Conservation (phyloP, 64 coral and sea anemone genomes). For the Pocillopora verrucosa region DNA sequence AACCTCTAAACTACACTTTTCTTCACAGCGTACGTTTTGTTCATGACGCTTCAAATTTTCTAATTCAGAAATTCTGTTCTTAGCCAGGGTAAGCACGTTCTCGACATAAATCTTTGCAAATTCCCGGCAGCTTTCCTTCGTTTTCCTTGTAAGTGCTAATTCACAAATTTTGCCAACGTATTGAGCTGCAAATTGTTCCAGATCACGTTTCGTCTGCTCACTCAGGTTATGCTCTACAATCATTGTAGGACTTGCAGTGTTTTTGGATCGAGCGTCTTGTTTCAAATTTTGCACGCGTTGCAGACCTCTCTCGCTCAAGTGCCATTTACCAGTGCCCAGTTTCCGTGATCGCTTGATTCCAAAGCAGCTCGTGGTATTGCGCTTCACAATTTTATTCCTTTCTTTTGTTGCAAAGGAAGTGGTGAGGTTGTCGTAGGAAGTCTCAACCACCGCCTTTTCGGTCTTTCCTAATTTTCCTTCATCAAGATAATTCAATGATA, state of each 20-base stretch:
- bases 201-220: too few species aligned
- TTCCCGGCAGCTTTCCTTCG: not conserved
- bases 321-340: not conserved
- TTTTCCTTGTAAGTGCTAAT: not conserved
- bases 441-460: not conserved
- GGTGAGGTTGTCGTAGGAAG: not conserved
- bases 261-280: not conserved
- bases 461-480: not conserved
- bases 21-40: not conserved
- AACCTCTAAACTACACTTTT: not conserved
- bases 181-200: not conserved
- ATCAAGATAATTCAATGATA: not conserved
- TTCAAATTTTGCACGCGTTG: not conserved
- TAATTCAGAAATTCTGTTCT: not conserved
- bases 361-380: too few species aligned
- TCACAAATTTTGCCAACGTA: conserved; percentile 2
- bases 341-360: too few species aligned
- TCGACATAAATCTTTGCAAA: not conserved
- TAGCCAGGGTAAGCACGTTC: not conserved
- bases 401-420: not conserved
- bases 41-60: not conserved
- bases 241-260: not conserved
- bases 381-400: too few species aligned
- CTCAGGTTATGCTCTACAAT: not conserved
- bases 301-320: not conserved